These are phyloP conservation scores for Anguilla japonica DNA, from an alignment of 2,113 vertebrate genomes.

Conservation along the genomic window DNA sequence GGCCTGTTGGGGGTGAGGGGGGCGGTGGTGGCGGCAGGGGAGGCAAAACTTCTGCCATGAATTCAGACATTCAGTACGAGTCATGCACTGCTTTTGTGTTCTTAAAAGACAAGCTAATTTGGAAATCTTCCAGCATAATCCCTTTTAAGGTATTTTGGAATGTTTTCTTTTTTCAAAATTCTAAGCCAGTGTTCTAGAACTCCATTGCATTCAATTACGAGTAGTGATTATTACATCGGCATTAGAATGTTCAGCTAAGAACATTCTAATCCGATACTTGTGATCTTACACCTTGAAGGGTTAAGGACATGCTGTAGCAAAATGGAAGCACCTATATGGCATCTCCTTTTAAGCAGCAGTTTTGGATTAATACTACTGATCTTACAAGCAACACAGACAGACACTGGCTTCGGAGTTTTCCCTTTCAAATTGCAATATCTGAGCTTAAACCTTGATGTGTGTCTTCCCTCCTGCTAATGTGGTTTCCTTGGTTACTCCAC, in stretches of 20 bases:
- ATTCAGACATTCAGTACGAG: neutral
- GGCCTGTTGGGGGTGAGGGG: neutral
- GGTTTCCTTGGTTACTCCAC: constrained; percentile 71
- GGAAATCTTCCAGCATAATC: neutral
- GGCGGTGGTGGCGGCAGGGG: no score
- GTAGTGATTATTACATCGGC: no score
- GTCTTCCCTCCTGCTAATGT: constrained; percentile 30
- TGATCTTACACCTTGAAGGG: no score
- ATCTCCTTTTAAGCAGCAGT: constrained; percentile 20
- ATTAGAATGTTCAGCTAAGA: no score
- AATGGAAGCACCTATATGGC: neutral
- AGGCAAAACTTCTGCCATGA: neutral
- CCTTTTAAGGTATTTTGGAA: neutral
- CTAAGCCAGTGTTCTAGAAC: no score
- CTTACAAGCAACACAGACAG: constrained; percentile 15
- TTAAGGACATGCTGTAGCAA: neutral
- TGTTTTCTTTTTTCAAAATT: no score
- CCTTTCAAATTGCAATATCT: constrained; percentile 43
- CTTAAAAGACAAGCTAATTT: neutral
- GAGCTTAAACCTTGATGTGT: constrained; percentile 32
- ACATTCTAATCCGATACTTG: no score
- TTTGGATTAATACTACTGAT: constrained; percentile 29
- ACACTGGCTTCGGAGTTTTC: neutral
- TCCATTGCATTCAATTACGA: no score
- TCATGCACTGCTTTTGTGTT: neutral